Evolutionary conservation across 1,140 invertebrate genomes (phyloP).

Genomic region (Drosophila serrata): DNA sequence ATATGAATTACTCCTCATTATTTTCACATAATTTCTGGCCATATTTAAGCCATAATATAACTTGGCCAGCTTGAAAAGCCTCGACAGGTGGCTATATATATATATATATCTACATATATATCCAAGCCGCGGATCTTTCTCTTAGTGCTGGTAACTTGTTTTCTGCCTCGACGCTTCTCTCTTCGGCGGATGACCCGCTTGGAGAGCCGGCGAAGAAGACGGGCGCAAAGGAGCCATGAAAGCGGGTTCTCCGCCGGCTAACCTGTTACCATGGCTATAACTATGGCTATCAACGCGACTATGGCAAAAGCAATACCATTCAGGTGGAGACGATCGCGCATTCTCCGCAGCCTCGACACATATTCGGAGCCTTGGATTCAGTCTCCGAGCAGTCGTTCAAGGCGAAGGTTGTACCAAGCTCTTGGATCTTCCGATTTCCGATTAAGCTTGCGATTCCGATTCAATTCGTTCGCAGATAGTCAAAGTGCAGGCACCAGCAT

Average conservation of each 20-base stretch:
- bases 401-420: conserved; percentile 78
- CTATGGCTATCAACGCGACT: conserved; percentile 30
- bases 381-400: conserved; percentile 78
- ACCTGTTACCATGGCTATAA: conserved; percentile 57
- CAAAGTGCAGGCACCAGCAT: conserved; percentile 65
- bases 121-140: conserved; percentile 11
- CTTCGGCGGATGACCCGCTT: conserved; percentile 12
- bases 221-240: conserved; percentile 31
- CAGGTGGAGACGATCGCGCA: conserved; percentile 45
- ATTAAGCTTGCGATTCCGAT: conserved; percentile 13
- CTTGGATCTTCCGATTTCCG: conserved; percentile 23
- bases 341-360: conserved; percentile 52
- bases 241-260: conserved; percentile 61
- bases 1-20: conserved; percentile 17
- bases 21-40: conserved; percentile 7
- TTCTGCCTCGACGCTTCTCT: not conserved
- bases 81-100: conserved; percentile 16
- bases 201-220: conserved; percentile 25
- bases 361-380: conserved; percentile 45
- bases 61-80: conserved; percentile 10
- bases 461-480: conserved; percentile 42
- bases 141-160: conserved; percentile 23
- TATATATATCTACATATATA: too few species aligned
- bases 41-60: conserved; percentile 15
- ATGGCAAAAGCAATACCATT: conserved; percentile 57